Base-by-base conservation (phyloP, 2,888 invertebrate genomes). In the Perizoma affinitatum region DNA sequence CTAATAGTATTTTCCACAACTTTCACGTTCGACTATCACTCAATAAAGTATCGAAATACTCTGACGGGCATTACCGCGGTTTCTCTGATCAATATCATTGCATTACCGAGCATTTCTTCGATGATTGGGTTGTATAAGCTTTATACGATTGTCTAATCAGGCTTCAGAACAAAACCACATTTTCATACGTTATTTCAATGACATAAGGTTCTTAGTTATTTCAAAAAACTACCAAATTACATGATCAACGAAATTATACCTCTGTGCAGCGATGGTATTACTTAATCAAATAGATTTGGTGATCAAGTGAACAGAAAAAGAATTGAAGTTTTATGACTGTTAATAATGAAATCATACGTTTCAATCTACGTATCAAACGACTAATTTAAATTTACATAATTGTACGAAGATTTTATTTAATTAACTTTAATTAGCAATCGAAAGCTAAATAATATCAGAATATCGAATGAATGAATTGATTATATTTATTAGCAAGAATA, bases 31-130 rank as follows among this genome's bases (percentile, higher is more conserved):
- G 22, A 22, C 50, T 51, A 54, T 50, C 64, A 63, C 65, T 68
- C 67, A 65, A 63, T 66, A 66, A 50, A 58, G 54, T 60, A 62
- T 64, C 57, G 54, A 60, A 65, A 57, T 63, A 65, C 57, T 61
- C 49, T 43, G 42, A 42, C 46, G 35, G 6, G 33, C 48, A 64
- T 65, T 61, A 57, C 58, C 58, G 59, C 56, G 58, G 67, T 66
- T 66, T 67, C 65, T 65, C 61, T 46, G 53, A 22, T 50, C 58
- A 61, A 62, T 58, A 66, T 58, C 62, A 53, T 48, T 43, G 52
- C 56, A 61, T 67, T 62, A 59, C 67, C 47, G 38, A 35, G 65
- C 61, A 60, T 66, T 67, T 66, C 58, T 61, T 52, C 22, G 6
- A 40, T 41, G 58, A 63, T 58, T 63, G 49, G 58, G 48, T 56